Conservation (phyloP, 2,797 vertebrate genomes). For the Eupleurogrammus muticus region DNA sequence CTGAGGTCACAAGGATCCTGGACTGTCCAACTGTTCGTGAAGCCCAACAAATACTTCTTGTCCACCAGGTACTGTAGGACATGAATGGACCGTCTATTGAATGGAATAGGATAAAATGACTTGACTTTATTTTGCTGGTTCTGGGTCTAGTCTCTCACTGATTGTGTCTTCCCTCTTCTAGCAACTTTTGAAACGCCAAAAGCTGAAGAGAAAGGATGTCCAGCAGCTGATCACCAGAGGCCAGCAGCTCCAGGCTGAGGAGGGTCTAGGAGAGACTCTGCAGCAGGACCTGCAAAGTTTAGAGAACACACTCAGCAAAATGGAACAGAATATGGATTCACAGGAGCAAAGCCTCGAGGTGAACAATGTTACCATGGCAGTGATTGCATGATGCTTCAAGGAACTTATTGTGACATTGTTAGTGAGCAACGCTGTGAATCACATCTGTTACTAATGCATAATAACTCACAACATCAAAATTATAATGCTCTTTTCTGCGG, state of each 20-base stretch:
- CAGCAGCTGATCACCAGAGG: constrained; percentile 90
- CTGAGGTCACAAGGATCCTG: constrained; percentile 88
- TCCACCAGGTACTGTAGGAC: constrained; percentile 87
- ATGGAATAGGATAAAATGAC: too few species aligned
- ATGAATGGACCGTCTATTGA: background rate
- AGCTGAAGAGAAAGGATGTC: constrained; percentile 89
- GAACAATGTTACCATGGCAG: background rate
- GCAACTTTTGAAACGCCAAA: constrained; percentile 92
- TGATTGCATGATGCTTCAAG: too few species aligned
- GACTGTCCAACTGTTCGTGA: constrained; percentile 91
- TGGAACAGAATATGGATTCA: constrained; percentile 90
- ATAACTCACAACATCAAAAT: background rate
- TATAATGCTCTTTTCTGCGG: background rate
- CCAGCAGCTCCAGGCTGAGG: constrained; percentile 87
- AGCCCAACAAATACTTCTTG: constrained; percentile 92
- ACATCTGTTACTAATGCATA: background rate
- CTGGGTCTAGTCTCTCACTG: background rate
- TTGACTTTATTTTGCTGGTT: background rate
- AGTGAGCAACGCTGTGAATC: background rate
- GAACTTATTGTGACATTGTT: background rate
- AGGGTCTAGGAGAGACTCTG: constrained; percentile 83
- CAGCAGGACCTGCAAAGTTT: constrained; percentile 86
- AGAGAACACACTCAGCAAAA: constrained; percentile 87
- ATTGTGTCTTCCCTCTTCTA: constrained; percentile 49
- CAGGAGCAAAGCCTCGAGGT: constrained; percentile 94